Evolutionary conservation across 1,140 invertebrate genomes (phyloP).

Genomic region (Drosophila sp.): DNA sequence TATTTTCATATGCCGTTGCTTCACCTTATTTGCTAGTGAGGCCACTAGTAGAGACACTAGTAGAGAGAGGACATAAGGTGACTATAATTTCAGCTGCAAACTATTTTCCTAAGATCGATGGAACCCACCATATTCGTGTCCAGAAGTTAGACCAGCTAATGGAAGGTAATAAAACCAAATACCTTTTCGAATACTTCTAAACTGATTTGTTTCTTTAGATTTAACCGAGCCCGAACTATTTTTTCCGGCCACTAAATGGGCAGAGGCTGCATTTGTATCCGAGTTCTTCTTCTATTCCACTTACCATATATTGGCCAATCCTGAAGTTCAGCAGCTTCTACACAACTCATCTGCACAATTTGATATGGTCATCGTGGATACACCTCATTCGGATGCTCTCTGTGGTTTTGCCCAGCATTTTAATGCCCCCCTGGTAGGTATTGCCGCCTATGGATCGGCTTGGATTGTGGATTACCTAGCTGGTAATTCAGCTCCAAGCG

Average conservation of each 20-base stretch:
- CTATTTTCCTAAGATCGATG: slow-evolving; percentile 44
- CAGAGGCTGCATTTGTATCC: slow-evolving; percentile 29
- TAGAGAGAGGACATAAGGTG: slow-evolving; percentile 45
- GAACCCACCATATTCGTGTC: slow-evolving; percentile 55
- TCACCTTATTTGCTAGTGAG: slow-evolving; percentile 40
- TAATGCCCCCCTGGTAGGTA: slow-evolving; percentile 62
- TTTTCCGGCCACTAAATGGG: slow-evolving; percentile 39
- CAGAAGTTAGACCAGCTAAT: slow-evolving; percentile 26
- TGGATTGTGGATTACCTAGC: slow-evolving; percentile 71
- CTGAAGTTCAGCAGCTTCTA: slow-evolving; percentile 54
- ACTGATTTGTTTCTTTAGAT: not conserved
- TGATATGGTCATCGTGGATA: slow-evolving; percentile 69
- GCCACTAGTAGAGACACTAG: slow-evolving; percentile 41
- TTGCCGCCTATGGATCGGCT: slow-evolving; percentile 52
- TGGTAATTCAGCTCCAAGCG: slow-evolving; percentile 62
- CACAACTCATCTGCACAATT: slow-evolving; percentile 38
- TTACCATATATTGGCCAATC: slow-evolving; percentile 34
- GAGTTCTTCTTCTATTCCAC: slow-evolving; percentile 45
- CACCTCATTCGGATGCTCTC: slow-evolving; percentile 57
- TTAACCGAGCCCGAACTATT: too few relatives aligned
- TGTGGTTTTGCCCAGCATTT: slow-evolving; percentile 65
- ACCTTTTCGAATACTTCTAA: too few relatives aligned
- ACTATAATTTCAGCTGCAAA: slow-evolving; percentile 43
- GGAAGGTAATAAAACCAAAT: slow-evolving; percentile 20
- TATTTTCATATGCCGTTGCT: slow-evolving; percentile 42